Percentiles rank a stretch among this genome's conserved stretches.
These are phyloP conservation scores for Oedothorax gibbosus DNA, from an alignment of 1,140 invertebrate genomes.

Conservation along the genomic window DNA sequence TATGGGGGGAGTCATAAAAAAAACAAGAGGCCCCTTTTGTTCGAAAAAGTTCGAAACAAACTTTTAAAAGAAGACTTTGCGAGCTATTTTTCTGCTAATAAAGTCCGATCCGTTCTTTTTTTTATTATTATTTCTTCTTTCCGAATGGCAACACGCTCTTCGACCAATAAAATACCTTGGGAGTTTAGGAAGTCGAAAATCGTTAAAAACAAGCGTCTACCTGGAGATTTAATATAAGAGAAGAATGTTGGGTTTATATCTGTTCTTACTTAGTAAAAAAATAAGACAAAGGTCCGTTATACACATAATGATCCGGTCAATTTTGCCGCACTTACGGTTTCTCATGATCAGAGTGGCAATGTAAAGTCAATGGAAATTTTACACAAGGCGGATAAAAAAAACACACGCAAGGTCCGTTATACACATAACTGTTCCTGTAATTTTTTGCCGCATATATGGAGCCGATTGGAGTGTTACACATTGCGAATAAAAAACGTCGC, in stretches of 20 bases:
- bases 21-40: background rate
- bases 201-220: constrained; percentile 5
- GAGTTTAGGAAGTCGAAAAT: constrained; percentile 7
- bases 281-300: background rate
- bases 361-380: background rate
- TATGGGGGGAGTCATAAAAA: background rate
- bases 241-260: background rate
- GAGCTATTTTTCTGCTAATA: constrained; percentile 23
- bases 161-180: constrained; percentile 7
- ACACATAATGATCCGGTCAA: background rate
- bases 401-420: background rate
- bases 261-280: background rate
- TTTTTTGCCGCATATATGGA: too few species aligned
- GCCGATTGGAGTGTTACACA: too few species aligned
- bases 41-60: background rate
- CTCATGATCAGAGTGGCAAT: background rate
- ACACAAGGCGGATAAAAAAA: background rate
- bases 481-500: too few species aligned
- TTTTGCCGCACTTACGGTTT: background rate
- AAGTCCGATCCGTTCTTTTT: background rate
- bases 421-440: background rate
- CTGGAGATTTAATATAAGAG: background rate
- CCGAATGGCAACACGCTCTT: constrained; percentile 40
- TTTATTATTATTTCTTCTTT: constrained; percentile 17
- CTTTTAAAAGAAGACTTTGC: constrained; percentile 11